phyloP scores from a whole-genome alignment of 2,888 invertebrate species.

The Zygaena filipendulae region DNA sequence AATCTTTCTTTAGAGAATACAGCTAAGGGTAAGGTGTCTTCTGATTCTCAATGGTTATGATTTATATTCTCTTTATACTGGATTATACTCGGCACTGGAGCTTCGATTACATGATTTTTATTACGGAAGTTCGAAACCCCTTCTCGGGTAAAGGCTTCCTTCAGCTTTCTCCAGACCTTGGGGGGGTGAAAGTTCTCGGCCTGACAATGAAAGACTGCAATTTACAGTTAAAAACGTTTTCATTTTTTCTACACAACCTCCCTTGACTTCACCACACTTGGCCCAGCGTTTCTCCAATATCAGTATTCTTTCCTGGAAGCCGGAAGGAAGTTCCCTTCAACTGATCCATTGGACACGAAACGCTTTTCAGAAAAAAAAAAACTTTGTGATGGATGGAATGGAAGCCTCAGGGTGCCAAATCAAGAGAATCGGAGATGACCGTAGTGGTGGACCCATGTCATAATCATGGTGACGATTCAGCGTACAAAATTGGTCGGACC shows the following conservation, averaged over 20 bases:
- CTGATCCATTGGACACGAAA: neutral
- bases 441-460: neutral
- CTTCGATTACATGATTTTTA: too few species aligned
- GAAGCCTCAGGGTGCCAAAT: neutral
- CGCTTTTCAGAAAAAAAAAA: neutral
- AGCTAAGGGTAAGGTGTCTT: too few species aligned
- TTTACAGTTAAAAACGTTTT: neutral
- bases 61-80: too few species aligned
- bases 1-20: too few species aligned
- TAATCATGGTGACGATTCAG: neutral
- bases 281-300: slow-evolving; percentile 5
- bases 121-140: too few species aligned
- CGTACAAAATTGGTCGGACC: neutral
- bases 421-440: neutral
- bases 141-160: too few species aligned
- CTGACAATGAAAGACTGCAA: neutral
- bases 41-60: too few species aligned
- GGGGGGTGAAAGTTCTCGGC: neutral
- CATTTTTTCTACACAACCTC: slow-evolving; percentile 2
- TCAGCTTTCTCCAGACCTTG: too few species aligned
- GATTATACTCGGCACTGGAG: too few species aligned
- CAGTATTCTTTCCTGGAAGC: slow-evolving; percentile 2
- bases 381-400: slow-evolving; percentile 1
- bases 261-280: slow-evolving; percentile 1
- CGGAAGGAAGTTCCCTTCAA: neutral